Base-by-base conservation (phyloP, 2,888 invertebrate species). In the Thymelicus lineola region DNA sequence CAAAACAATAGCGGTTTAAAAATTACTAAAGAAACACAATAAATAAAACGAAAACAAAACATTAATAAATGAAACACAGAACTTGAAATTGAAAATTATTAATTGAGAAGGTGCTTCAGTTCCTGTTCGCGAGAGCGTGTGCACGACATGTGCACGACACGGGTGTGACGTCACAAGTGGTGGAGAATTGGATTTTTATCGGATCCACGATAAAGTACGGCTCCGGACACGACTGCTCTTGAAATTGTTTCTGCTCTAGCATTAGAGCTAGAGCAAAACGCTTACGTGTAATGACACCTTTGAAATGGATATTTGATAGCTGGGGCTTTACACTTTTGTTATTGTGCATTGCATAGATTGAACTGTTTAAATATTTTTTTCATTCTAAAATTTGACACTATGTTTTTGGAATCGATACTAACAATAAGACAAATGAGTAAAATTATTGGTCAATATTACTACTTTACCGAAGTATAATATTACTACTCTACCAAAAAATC, bases 141-240 rank as follows among this genome's bases (percentile, higher is more conserved):
- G 15, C 46, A n/a, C 68, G 48, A 55, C 61, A 62, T 55, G 46
- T 57, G 68, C 62, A 62, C 62, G 68, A 68, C 68, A 62, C 62
- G 68, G 55, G n/a, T 20, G 55, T 35, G 61, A 57, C 61, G 62
- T 68, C 68, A 62, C 68, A 28, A 69, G 63, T 69, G 63, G 58
- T 48, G 28, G 63, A n/a, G 69, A 69, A 69, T 69, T 69, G 69
- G 69, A 69, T 69, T 69, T 69, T 69, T 69, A 69, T 69, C 69
- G 63, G 69, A 69, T 69, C 63, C 57, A 7, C 58, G 63, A 63
- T 63, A 58, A 63, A 58, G 69, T 63, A 68, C 55, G 68, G 17
- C 7, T 20, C 36, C 62, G 46, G 10, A 35, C n/a, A 7, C 60
- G 55, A 55, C 45, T 10, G 17, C 7, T 55, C 17, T 62, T 6